Percentiles rank a stretch among this genome's conserved stretches.
These are phyloP conservation scores for Anas platyrhynchos DNA, from an alignment of 2,113 vertebrate species.

Conservation along the genomic window DNA sequence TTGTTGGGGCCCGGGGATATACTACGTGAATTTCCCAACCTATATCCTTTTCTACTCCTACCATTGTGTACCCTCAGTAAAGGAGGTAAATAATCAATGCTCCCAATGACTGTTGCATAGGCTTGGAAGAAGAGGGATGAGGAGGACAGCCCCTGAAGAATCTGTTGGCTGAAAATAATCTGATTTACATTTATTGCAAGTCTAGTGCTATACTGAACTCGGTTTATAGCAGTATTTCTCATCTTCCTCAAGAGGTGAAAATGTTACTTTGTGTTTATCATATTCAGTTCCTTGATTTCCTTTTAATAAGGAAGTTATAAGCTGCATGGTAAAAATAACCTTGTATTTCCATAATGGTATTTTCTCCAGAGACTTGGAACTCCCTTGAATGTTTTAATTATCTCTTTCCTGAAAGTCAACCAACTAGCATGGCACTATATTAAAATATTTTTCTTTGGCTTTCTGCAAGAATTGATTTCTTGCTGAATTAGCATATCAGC, in stretches of 20 bases:
- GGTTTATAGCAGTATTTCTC: neutral
- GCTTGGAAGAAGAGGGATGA: neutral
- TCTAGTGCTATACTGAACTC: neutral
- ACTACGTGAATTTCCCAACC: neutral
- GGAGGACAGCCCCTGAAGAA: neutral
- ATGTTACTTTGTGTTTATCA: neutral
- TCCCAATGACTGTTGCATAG: neutral
- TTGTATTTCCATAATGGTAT: neutral
- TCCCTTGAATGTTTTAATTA: constrained; percentile 14
- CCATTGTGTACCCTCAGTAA: neutral
- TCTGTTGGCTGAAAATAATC: neutral
- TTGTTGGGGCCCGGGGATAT: neutral
- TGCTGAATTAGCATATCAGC: neutral
- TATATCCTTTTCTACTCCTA: neutral
- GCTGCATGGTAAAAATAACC: neutral
- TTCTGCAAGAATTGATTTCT: constrained; percentile 32
- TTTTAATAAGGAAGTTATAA: neutral
- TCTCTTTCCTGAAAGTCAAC: neutral
- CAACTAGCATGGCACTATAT: neutral
- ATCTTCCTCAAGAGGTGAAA: neutral
- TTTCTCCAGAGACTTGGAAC: neutral
- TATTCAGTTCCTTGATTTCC: neutral
- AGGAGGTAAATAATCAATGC: neutral
- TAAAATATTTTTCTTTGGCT: neutral
- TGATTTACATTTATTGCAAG: neutral